Evolutionary conservation across 2,797 vertebrate species (phyloP), one percentile per base, ranked within the genome.

Genomic region (Sparus aurata): DNA sequence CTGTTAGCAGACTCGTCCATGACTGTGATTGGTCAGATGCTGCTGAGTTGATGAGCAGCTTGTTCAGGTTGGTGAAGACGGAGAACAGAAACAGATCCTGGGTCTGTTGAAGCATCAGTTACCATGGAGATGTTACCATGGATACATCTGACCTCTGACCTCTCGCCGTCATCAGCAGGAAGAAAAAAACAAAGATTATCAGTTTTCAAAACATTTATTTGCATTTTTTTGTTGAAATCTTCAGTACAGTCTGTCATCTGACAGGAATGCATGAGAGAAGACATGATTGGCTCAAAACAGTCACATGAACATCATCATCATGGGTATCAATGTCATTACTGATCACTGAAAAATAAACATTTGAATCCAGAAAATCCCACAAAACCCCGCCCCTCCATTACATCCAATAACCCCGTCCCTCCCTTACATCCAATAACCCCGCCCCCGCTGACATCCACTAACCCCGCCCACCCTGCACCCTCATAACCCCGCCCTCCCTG

Each of bases 261-360:
- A 97, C 97, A 98, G 97, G 97, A 98, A 98, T 98, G 97, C 96
- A 97, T 97, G 94, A 95, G 94, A 96, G 95, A 97, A 96, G 95
- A 97, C 95, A 96, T 64, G 96, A 97, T 97, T 96, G 97, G 97
- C 97, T 98, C 97, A 98, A 97, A 91, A 98, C 95, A 96, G 96
- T 97, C 97, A 97, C 95, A 96, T 97, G 94, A 96, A 96, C 95
- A 94, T 95, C 91, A 77, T 53, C 93, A 94, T 95, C 83, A 70
- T 73, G 46, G 62, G 66, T 71, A 76, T 89, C 70, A 82, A 77
- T 87, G 72, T 86, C 22, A 30, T 74, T 79, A 79, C 59, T 69
- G 68, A 84, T 84, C 18, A 30, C 46, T 69, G 45, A 69, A 77
- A 85, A 82, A 68, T 52, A 65, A 67, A 68, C 64, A 64, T 49